These are phyloP conservation scores for Pseudococcus jackbeardsleyi DNA, from an alignment of 2,888 invertebrate genomes.

Conservation along the genomic window DNA sequence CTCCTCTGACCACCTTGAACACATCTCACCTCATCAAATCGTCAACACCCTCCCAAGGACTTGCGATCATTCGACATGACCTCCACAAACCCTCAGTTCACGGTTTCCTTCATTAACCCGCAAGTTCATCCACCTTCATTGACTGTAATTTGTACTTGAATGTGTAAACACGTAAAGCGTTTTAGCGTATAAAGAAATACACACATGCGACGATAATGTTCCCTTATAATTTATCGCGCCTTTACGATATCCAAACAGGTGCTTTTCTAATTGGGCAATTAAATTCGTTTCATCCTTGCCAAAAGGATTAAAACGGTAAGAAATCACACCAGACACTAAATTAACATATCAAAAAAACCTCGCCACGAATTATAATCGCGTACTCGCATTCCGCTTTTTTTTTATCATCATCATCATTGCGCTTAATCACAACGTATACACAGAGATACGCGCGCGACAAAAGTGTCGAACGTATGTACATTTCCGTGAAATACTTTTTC, in stretches of 20 bases:
- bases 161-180: conserved; percentile 32
- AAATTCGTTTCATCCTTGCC: conserved; percentile 30
- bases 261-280: conserved; percentile 37
- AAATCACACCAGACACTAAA: conserved; percentile 17
- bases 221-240: conserved; percentile 43
- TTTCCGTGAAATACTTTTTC: conserved; percentile 41
- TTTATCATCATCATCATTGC: conserved; percentile 6
- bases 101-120: not conserved
- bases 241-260: conserved; percentile 17
- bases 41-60: not conserved
- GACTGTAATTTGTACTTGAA: not conserved
- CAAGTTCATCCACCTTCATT: conserved; percentile 35
- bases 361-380: conserved; percentile 30
- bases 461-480: not conserved
- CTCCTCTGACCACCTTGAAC: too few species aligned
- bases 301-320: conserved; percentile 29
- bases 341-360: conserved; percentile 41
- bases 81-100: not conserved
- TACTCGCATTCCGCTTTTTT: conserved; percentile 23
- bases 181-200: not conserved
- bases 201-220: not conserved
- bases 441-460: not conserved
- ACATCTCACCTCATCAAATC: not conserved
- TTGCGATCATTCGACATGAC: not conserved
- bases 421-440: conserved; percentile 13